Conservation (phyloP, 2,888 invertebrate species). For the Tachystola acroxantha region DNA sequence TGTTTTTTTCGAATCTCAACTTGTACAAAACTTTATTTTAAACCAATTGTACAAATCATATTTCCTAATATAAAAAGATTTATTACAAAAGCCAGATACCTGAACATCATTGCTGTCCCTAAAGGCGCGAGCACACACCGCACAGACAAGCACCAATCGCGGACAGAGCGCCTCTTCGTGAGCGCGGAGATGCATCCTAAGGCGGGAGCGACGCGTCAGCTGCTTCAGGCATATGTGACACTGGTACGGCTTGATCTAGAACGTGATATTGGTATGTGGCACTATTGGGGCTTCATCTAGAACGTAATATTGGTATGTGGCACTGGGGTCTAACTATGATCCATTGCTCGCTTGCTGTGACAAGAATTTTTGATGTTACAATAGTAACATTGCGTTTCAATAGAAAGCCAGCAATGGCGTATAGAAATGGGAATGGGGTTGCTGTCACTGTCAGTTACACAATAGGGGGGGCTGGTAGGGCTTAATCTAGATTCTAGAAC, state of each 20-base stretch:
- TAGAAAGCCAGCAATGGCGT: too few species aligned
- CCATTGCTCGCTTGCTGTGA: too few species aligned
- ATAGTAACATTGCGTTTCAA: too few species aligned
- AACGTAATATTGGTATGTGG: constrained; percentile 58
- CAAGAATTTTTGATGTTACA: too few species aligned
- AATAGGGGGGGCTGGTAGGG: too few species aligned
- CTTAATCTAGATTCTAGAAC: constrained; percentile 61
- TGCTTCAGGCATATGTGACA: constrained; percentile 76
- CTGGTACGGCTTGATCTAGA: constrained; percentile 73
- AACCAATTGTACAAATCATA: too few species aligned
- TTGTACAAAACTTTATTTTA: too few species aligned
- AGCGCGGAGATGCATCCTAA: constrained; percentile 70
- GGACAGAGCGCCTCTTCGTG: constrained; percentile 63
- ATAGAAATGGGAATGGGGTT: too few species aligned
- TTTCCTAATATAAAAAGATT: too few species aligned
- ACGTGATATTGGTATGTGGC: constrained; percentile 67
- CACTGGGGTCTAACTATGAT: too few species aligned
- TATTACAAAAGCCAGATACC: constrained; percentile 25
- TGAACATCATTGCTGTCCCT: constrained; percentile 40
- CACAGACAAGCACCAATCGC: constrained; percentile 51
- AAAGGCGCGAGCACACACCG: constrained; percentile 53
- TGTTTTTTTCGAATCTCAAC: too few species aligned
- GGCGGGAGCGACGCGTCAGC: constrained; percentile 67
- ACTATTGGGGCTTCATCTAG: constrained; percentile 75
- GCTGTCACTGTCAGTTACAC: too few species aligned